phyloP scores from a whole-genome alignment of 2,797 vertebrate species.

The Euphonia xanthogaster region DNA sequence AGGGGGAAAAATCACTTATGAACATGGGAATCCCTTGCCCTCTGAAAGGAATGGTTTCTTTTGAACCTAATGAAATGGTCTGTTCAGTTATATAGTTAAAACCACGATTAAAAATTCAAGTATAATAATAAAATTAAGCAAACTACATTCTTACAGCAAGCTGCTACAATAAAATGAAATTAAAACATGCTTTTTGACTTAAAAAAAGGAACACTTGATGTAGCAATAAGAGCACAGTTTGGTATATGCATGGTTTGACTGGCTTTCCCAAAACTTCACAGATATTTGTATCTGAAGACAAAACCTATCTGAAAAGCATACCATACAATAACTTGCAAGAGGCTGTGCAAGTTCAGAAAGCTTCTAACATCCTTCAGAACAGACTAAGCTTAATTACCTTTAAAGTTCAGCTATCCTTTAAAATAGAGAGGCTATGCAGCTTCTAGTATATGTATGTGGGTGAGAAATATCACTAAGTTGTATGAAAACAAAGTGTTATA shows the following conservation, averaged over 20 bases:
- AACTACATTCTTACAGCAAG: slow-evolving; percentile 76
- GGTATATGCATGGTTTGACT: slow-evolving; percentile 80
- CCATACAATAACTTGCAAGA: slow-evolving; percentile 59
- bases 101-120: slow-evolving; percentile 84
- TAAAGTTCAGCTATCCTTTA: slow-evolving; percentile 65
- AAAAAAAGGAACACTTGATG: slow-evolving; percentile 87
- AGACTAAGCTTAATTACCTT: slow-evolving; percentile 52
- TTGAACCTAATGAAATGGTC: slow-evolving; percentile 77
- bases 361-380: slow-evolving; percentile 64
- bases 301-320: slow-evolving; percentile 64
- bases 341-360: slow-evolving; percentile 64
- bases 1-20: slow-evolving; percentile 61
- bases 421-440: slow-evolving; percentile 61
- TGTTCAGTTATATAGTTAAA: slow-evolving; percentile 75
- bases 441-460: slow-evolving; percentile 20
- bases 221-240: slow-evolving; percentile 91
- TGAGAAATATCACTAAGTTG: slow-evolving; percentile 2
- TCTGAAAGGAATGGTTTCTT: slow-evolving; percentile 78
- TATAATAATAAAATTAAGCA: slow-evolving; percentile 77
- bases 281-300: slow-evolving; percentile 45
- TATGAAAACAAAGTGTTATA: slow-evolving; percentile 33
- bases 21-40: slow-evolving; percentile 67
- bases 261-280: slow-evolving; percentile 73
- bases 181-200: slow-evolving; percentile 75
- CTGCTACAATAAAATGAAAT: slow-evolving; percentile 75